Conservation (phyloP, 2,888 invertebrate species). For the Lycia hirtaria region DNA sequence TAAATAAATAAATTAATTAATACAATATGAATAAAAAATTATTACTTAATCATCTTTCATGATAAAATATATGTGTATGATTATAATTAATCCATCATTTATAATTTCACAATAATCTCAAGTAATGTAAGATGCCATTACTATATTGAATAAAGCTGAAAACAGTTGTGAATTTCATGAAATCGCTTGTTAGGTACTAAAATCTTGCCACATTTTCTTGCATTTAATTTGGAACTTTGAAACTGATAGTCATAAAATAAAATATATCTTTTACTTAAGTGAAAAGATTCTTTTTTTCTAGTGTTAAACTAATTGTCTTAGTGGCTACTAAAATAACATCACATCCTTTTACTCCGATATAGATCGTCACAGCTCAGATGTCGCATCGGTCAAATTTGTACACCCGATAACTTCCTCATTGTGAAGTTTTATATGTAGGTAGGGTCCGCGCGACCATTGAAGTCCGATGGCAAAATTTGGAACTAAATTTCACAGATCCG, state of each 20-base stretch:
- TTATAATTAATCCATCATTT: neutral
- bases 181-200: constrained; percentile 21
- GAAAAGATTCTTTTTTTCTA: constrained; percentile 31
- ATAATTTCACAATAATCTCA: constrained; percentile 14
- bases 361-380: too few species aligned
- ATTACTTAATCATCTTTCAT: neutral
- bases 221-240: constrained; percentile 64
- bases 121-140: constrained; percentile 1
- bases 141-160: neutral
- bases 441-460: too few species aligned
- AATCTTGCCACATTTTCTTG: constrained; percentile 73
- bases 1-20: too few species aligned
- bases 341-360: constrained; percentile 48
- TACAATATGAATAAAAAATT: neutral
- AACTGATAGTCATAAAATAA: constrained; percentile 42
- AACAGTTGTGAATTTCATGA: neutral
- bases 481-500: too few species aligned
- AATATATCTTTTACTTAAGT: constrained; percentile 24
- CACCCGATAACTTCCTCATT: too few species aligned
- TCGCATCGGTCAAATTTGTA: too few species aligned
- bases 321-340: constrained; percentile 4
- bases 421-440: too few species aligned
- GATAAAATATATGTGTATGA: too few species aligned
- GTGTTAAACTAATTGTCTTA: constrained; percentile 13
- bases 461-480: too few species aligned